Evolutionary conservation across 2,888 invertebrate species (phyloP).

Genomic region (Leptinotarsa juncta): DNA sequence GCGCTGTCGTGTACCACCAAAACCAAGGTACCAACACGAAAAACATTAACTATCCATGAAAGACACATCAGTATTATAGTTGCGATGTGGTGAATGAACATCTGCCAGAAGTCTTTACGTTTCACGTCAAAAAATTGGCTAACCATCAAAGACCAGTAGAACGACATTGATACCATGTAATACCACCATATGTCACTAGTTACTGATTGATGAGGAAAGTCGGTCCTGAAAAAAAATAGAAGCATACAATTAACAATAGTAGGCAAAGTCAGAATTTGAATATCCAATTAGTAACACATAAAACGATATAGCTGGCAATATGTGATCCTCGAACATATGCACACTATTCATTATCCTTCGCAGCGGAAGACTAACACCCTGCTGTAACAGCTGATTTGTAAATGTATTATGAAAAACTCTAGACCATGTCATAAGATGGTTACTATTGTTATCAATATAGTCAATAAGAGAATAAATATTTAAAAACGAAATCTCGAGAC

Average conservation of each 20-base stretch:
- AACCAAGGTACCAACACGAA: conserved; percentile 91
- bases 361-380: too few species aligned
- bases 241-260: neutral
- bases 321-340: too few species aligned
- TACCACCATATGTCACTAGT: conserved; percentile 93
- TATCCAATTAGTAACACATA: too few species aligned
- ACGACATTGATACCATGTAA: conserved; percentile 94
- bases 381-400: too few species aligned
- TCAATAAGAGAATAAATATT: too few species aligned
- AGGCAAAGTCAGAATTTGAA: neutral
- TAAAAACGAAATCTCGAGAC: too few species aligned
- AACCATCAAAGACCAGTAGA: conserved; percentile 94
- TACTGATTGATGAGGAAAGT: conserved; percentile 77
- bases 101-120: conserved; percentile 97
- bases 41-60: conserved; percentile 95
- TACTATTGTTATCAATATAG: too few species aligned
- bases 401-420: too few species aligned
- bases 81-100: conserved; percentile 97
- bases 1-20: conserved; percentile 89
- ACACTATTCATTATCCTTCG: too few species aligned
- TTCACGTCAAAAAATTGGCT: conserved; percentile 95
- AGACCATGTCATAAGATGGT: too few species aligned
- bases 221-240: conserved; percentile 56
- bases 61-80: conserved; percentile 90
- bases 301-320: too few species aligned